Conservation (phyloP, 2,888 invertebrate genomes). For the Idaea straminata region DNA sequence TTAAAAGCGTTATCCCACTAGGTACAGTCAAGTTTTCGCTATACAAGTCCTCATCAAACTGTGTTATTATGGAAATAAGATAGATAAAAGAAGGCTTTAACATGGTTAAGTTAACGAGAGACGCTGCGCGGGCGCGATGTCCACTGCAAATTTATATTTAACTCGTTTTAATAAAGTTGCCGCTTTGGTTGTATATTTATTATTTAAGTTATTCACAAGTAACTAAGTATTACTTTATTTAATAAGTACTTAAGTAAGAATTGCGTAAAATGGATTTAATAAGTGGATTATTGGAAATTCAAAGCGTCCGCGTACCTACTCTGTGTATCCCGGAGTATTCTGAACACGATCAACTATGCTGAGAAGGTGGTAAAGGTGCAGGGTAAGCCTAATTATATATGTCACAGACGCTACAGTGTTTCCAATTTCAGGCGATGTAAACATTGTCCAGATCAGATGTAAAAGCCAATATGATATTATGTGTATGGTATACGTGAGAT, state of each 20-base stretch:
- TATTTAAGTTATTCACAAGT: not conserved
- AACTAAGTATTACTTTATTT: not conserved
- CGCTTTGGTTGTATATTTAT: not conserved
- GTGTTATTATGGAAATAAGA: constrained; percentile 59
- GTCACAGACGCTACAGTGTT: no score
- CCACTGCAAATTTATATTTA: constrained; percentile 29
- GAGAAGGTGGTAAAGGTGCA: no score
- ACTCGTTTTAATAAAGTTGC: constrained; percentile 28
- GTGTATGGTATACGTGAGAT: no score
- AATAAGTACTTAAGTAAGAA: not conserved
- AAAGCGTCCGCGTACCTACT: no score
- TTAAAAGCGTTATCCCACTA: no score
- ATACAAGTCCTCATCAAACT: constrained; percentile 32
- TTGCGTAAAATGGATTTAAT: not conserved
- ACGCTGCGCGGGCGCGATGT: constrained; percentile 33
- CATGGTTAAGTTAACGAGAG: constrained; percentile 53
- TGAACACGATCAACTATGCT: no score
- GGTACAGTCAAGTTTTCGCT: not conserved
- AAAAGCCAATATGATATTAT: no score
- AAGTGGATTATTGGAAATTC: no score
- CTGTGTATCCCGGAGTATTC: no score
- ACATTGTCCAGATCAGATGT: no score
- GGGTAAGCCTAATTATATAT: no score
- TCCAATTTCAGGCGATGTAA: no score
- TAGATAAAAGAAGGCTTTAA: constrained; percentile 65